Evolutionary conservation across 2,888 invertebrate species (phyloP), one percentile per base, ranked within the genome.

Genomic region (Tinea pellionella): DNA sequence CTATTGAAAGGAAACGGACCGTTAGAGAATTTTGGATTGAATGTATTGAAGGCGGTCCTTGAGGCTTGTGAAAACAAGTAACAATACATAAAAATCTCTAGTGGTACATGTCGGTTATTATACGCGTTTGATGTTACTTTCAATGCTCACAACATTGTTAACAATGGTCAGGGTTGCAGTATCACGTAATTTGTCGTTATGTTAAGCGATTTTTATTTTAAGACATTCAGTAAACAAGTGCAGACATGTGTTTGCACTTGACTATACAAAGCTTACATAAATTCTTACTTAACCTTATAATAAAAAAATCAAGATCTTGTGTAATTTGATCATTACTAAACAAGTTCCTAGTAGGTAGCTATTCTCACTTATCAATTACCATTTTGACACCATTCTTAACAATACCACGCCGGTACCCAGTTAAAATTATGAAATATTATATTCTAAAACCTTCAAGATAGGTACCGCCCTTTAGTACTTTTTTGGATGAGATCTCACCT

Each of bases 341-440:
- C n/a, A n/a, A n/a, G 6, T 37, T 6, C 37, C 9, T 47, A 16
- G 42, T 13, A 47, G 47, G 47, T 15, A 47, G 47, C 47, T 47
- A 15, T 16, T 47, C 47, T 47, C 47, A 47, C 47, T 24, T 42
- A 74, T 77, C 76, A 78, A 81, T 82, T 75, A 77, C 67, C 70
- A 73, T 76, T 74, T 74, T 68, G 74, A 75, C 75, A 77, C 84
- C 77, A 83, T 83, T 84, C 73, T 79, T 80, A 77, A 73, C 76
- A 73, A 71, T 73, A 68, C 67, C 74, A 78, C 80, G 80, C 80
- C n/a, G n/a, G n/a, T n/a, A n/a, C n/a, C n/a, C n/a, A 78, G 83
- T 82, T 84, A 85, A 82, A 81, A 75, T 82, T 79, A 77, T 85
- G 77, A 87, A 83, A 81, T 86, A 86, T 84, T 80, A 59, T 32